Percentiles rank a stretch among this genome's conserved stretches.
Conservation (phyloP, 2,888 invertebrate species). For the Ectemnius continuus region DNA sequence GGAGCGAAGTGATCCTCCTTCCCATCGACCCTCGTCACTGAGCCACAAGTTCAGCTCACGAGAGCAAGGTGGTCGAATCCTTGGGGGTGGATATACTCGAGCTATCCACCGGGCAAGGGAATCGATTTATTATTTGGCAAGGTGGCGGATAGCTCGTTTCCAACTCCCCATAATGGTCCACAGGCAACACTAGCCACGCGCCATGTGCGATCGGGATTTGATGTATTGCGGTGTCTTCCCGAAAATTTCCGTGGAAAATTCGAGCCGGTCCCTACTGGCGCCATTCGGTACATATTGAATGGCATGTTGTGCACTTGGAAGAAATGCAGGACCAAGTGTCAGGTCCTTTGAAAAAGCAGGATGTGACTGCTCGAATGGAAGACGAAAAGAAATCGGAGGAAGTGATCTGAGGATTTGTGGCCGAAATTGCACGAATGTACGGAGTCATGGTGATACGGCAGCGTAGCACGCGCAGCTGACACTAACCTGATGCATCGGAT, state of each 20-base stretch:
- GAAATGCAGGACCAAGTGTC: too few relatives aligned
- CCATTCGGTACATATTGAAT: too few relatives aligned
- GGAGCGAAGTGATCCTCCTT: slow-evolving; percentile 32
- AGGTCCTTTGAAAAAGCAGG: not conserved
- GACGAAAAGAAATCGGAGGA: slow-evolving; percentile 11
- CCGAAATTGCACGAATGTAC: slow-evolving; percentile 19
- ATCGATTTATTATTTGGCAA: slow-evolving; percentile 68
- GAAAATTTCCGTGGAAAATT: slow-evolving; percentile 30
- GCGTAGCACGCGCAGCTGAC: slow-evolving; percentile 46
- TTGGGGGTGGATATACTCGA: slow-evolving; percentile 49
- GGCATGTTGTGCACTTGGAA: too few relatives aligned
- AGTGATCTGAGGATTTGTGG: slow-evolving; percentile 2
- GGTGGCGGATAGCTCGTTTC: slow-evolving; percentile 63
- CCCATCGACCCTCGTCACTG: slow-evolving; percentile 43
- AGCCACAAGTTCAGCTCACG: slow-evolving; percentile 16
- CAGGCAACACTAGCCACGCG: slow-evolving; percentile 54
- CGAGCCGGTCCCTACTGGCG: not conserved
- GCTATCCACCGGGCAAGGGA: slow-evolving; percentile 51
- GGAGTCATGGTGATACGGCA: slow-evolving; percentile 45
- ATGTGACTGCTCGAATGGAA: not conserved
- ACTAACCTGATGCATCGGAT: slow-evolving; percentile 49
- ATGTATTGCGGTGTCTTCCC: slow-evolving; percentile 55
- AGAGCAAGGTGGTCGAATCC: slow-evolving; percentile 56
- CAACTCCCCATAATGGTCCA: slow-evolving; percentile 56
- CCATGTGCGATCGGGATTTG: slow-evolving; percentile 67